Base-by-base conservation (phyloP, 2,797 vertebrate genomes). In the Onychomys leucogaster region DNA sequence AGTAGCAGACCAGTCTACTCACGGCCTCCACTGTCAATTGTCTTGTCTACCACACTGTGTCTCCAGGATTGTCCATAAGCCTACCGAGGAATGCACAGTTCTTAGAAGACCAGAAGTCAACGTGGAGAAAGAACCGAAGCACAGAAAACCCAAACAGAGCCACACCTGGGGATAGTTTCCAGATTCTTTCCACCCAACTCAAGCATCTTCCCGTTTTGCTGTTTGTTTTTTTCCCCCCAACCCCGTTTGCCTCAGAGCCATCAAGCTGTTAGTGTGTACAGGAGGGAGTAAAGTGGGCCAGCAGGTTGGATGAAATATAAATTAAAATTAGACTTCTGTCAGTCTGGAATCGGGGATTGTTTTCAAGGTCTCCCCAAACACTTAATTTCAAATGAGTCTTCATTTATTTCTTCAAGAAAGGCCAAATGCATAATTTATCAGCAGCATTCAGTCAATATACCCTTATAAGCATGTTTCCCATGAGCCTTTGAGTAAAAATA, bases 271-370 rank as follows among this genome's bases (percentile, higher is more conserved):
- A 98, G 97, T 97, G 97, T 41, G 78, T 97, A 98, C 98, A 98
- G 98, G 97, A 98, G 97, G 98, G 98, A 98, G 98, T 98, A 98
- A 98, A 98, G 98, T 80, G 97, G 97, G 77, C 94, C 94, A 84
- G 96, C 94, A 84, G 65, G 95, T 90, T 96, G 98, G 98, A 98
- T 98, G 98, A 98, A 98, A 98, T 98, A 98, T 96, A 99, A 98
- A 99, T 98, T 98, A 98, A 98, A 99, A 98, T 98, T 98, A 98
- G 94, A 97, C 97, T 98, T 98, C 98, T 98, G 98, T 98, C 98
- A 98, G 97, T 98, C 98, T 98, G 93, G 95, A 98, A 98, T 98
- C 96, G 87, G 13, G 65, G 97, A 98, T 97, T 98, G 97, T 98
- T 98, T 98, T 98, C 96, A 96, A 98, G 97, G 96, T 98, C 97